Percentiles rank a stretch among this genome's conserved stretches.
Conservation (phyloP, 2,797 vertebrate genomes). For the Artibeus lituratus region DNA sequence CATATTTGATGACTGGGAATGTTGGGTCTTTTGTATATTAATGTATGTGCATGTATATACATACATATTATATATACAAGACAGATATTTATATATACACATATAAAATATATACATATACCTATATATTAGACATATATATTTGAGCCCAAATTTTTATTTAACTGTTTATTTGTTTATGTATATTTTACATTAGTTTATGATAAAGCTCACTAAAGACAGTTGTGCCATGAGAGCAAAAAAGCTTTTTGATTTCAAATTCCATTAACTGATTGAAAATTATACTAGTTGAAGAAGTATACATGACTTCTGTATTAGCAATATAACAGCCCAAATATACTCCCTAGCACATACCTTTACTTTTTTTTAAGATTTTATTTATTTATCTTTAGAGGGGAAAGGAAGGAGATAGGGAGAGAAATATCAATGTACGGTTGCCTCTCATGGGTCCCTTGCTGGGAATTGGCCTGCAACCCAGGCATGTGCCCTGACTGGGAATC, state of each 20-base stretch:
- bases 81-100: not conserved
- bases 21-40: not conserved
- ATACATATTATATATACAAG: not conserved
- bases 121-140: not conserved
- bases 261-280: not conserved
- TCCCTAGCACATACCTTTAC: not conserved
- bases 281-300: not conserved
- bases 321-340: not conserved
- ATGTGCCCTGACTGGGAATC: too few species aligned
- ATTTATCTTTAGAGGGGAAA: too few species aligned
- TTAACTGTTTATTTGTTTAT: not conserved
- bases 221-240: not conserved
- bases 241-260: not conserved
- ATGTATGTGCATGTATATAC: not conserved
- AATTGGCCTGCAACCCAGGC: too few species aligned
- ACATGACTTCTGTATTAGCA: not conserved
- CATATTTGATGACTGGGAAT: not conserved
- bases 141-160: not conserved
- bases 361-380: too few species aligned
- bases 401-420: too few species aligned
- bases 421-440: too few species aligned
- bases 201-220: not conserved
- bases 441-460: too few species aligned
- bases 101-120: not conserved
- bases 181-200: not conserved